phyloP scores from a whole-genome alignment of 2,797 vertebrate species.

The Lagorchestes hirsutus region DNA sequence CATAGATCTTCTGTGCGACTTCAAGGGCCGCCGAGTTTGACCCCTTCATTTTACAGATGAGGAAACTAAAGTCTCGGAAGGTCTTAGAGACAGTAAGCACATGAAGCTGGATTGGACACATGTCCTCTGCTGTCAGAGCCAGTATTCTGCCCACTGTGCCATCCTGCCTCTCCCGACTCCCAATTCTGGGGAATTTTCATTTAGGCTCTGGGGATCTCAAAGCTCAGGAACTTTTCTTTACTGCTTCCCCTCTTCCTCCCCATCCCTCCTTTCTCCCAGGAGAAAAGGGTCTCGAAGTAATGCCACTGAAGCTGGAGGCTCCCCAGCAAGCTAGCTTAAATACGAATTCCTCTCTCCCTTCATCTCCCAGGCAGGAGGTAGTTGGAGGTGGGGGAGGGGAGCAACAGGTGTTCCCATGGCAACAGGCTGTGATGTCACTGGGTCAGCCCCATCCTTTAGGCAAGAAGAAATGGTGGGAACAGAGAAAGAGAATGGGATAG shows the following conservation, averaged over 20 bases:
- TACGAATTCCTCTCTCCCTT: background rate
- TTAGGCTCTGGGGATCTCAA: background rate
- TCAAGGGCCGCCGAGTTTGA: background rate
- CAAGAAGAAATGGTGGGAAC: background rate
- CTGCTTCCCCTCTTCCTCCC: background rate
- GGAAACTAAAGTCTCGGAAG: background rate
- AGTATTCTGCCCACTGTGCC: background rate
- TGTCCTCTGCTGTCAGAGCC: background rate
- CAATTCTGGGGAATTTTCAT: background rate
- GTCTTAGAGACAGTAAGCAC: background rate
- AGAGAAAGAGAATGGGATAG: background rate
- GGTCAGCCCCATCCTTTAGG: background rate
- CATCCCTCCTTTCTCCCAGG: background rate
- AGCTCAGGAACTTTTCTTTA: background rate
- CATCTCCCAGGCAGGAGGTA: background rate
- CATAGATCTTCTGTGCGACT: background rate
- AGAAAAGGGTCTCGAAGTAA: background rate
- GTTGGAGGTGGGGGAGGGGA: background rate
- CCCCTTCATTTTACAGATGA: background rate
- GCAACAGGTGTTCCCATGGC: slow-evolving; percentile 5
- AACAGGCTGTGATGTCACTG: background rate
- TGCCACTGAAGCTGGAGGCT: background rate
- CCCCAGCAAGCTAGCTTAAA: background rate
- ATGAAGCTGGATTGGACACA: background rate
- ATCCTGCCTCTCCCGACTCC: background rate